phyloP scores from a whole-genome alignment of 2,797 vertebrate genomes.

The Ctenopoma multispine region DNA sequence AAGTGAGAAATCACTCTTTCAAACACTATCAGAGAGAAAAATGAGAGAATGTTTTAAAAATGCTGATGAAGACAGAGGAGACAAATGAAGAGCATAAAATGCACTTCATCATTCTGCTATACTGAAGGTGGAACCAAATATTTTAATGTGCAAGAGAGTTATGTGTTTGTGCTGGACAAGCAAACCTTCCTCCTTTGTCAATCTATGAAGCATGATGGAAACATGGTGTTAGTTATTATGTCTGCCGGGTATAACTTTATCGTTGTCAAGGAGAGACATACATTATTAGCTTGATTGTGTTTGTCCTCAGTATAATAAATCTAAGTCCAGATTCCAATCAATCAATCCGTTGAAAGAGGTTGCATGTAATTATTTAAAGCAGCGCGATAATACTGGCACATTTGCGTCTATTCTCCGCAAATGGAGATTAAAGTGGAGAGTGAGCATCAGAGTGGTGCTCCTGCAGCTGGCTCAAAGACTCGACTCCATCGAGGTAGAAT shows the following conservation, averaged over 20 bases:
- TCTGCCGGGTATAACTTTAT: constrained; percentile 20
- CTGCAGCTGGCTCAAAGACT: background rate
- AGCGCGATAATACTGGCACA: constrained; percentile 17
- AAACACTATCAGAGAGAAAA: constrained; percentile 74
- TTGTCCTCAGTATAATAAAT: background rate
- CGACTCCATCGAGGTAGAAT: background rate
- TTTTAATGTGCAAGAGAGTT: constrained; percentile 44
- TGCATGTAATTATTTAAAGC: constrained; percentile 37
- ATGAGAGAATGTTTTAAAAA: constrained; percentile 64
- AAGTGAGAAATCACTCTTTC: constrained; percentile 67
- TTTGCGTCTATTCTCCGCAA: background rate
- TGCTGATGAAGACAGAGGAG: constrained; percentile 70
- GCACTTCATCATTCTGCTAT: constrained; percentile 68
- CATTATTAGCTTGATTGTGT: constrained; percentile 16
- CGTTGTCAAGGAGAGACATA: constrained; percentile 7
- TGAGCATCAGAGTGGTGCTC: constrained; percentile 1
- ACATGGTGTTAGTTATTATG: constrained; percentile 25
- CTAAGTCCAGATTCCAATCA: constrained; percentile 1
- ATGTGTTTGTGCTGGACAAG: constrained; percentile 26
- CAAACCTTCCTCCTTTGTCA: constrained; percentile 35
- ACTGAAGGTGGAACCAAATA: constrained; percentile 56
- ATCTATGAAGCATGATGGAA: constrained; percentile 17
- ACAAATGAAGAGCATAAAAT: constrained; percentile 66
- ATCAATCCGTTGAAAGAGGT: constrained; percentile 21
- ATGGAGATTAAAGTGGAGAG: constrained; percentile 15